Conservation (phyloP, 2,113 vertebrate species). For the Caracal caracal region DNA sequence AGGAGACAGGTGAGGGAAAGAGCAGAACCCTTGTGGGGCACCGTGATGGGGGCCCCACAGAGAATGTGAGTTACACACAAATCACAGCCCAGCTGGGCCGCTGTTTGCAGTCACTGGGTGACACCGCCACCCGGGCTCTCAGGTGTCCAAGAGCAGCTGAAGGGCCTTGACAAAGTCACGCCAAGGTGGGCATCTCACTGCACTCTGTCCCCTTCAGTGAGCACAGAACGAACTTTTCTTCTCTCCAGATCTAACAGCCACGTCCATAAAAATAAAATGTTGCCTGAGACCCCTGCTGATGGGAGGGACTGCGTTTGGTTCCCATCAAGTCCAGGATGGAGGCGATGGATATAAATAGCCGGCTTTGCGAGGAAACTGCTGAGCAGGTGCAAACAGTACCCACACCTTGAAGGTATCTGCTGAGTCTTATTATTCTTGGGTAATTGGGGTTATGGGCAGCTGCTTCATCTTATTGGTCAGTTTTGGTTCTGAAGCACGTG, state of each 20-base stretch:
- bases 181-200: accelerated
- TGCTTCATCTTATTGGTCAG: conserved; percentile 68
- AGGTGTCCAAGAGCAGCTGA: not conserved
- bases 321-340: not conserved
- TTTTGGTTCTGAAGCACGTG: conserved; percentile 63
- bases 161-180: accelerated
- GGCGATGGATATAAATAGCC: conserved; percentile 74
- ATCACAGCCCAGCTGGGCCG: accelerated
- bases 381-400: conserved; percentile 67
- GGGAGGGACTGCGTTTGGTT: not conserved
- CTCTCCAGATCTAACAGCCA: not conserved
- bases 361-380: conserved; percentile 71
- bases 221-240: not conserved
- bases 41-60: too few relatives aligned
- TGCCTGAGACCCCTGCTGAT: not conserved
- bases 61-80: not conserved
- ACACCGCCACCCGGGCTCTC: too few relatives aligned
- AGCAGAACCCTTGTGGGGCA: too few relatives aligned
- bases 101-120: accelerated
- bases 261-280: not conserved
- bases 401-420: conserved; percentile 36
- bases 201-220: not conserved
- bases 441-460: conserved; percentile 80
- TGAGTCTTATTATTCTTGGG: conserved; percentile 73
- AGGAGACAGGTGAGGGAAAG: not conserved